Percentiles rank a stretch among this genome's conserved stretches.
phyloP scores from a whole-genome alignment of 2,113 vertebrate genomes.

The Regulus satrapa region DNA sequence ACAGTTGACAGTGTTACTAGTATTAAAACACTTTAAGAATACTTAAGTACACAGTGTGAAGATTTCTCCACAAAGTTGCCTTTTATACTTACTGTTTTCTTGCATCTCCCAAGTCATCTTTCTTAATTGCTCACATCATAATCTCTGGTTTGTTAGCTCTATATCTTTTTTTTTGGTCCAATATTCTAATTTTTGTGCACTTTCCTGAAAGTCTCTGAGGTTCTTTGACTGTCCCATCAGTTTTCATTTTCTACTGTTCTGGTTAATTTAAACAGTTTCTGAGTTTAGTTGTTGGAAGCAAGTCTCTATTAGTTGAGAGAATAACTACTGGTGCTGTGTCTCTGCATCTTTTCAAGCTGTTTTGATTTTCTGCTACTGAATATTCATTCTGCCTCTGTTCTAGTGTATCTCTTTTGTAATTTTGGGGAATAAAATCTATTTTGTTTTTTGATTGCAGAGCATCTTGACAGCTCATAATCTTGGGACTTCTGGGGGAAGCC shows the following conservation, averaged over 20 bases:
- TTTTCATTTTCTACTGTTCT: neutral
- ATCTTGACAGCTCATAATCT: neutral
- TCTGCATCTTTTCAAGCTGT: neutral
- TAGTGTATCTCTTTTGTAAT: neutral
- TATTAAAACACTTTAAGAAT: neutral
- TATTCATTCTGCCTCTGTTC: neutral
- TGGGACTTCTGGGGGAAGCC: neutral
- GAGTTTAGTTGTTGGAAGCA: neutral
- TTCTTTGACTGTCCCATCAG: neutral
- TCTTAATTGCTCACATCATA: neutral
- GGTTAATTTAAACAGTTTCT: neutral
- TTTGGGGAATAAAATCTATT: neutral
- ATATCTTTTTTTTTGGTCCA: neutral
- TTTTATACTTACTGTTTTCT: neutral
- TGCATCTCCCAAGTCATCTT: neutral
- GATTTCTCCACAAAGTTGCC: neutral
- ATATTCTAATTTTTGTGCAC: neutral
- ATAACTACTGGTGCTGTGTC: neutral
- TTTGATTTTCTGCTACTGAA: neutral
- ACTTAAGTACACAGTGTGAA: neutral
- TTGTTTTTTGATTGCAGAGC: neutral
- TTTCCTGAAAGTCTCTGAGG: neutral
- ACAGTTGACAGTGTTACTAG: neutral
- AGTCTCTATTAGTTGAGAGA: neutral
- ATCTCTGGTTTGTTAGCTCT: neutral